A percentile compares a stretch with the other conserved stretches of the same genome.
Conservation (phyloP, 2,113 vertebrate species). For the Bufo gargarizans region DNA sequence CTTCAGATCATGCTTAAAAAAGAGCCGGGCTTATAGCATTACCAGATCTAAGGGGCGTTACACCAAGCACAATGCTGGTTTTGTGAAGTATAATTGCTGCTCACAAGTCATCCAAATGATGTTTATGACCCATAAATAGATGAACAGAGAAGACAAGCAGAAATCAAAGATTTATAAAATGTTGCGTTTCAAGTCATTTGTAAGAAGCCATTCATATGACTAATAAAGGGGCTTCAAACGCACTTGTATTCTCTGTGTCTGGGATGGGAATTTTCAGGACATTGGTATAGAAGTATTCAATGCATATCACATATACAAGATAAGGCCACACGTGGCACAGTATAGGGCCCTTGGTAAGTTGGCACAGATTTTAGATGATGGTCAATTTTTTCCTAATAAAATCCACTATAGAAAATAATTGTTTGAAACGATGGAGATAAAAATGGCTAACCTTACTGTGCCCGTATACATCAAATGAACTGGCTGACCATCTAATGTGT, state of each 20-base stretch:
- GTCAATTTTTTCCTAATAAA: too few relatives aligned
- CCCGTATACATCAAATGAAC: too few relatives aligned
- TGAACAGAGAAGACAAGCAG: background rate
- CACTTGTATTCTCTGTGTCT: background rate
- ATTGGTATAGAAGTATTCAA: too few relatives aligned
- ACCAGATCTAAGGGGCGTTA: background rate
- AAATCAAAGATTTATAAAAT: constrained; percentile 2
- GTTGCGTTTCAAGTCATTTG: background rate
- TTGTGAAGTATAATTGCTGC: background rate
- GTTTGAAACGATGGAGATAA: too few relatives aligned
- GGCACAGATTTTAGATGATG: too few relatives aligned
- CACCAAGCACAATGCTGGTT: background rate
- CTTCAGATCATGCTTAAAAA: background rate
- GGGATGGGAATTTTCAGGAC: background rate
- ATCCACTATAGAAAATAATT: too few relatives aligned
- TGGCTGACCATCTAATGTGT: too few relatives aligned
- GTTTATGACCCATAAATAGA: constrained; percentile 7
- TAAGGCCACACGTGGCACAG: too few relatives aligned
- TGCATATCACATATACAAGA: background rate
- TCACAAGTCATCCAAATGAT: background rate
- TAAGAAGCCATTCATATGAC: background rate
- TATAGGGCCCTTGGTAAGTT: too few relatives aligned
- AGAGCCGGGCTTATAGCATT: background rate
- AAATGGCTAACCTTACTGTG: too few relatives aligned
- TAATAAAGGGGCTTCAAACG: background rate